A percentile compares a stretch with the other conserved stretches of the same genome.
These are phyloP conservation scores for Drosophila varians DNA, from an alignment of 1,140 invertebrate genomes.

Conservation along the genomic window DNA sequence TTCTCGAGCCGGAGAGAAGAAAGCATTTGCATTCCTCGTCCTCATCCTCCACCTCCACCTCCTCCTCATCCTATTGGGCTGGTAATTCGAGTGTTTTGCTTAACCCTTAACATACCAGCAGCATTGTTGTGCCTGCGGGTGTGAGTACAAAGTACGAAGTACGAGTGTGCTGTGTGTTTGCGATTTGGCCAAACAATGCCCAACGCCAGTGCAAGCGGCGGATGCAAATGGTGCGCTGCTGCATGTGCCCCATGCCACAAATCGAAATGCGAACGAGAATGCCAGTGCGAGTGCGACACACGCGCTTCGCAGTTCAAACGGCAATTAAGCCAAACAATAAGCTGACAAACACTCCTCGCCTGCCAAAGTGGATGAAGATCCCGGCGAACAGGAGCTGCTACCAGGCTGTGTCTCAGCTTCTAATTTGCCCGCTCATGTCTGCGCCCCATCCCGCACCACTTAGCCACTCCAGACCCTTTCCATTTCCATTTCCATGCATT, in stretches of 20 bases:
- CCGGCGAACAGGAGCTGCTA: constrained; percentile 8
- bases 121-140: constrained; percentile 25
- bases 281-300: constrained; percentile 36
- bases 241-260: constrained; percentile 10
- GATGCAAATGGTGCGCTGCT: constrained; percentile 14
- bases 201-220: constrained; percentile 12
- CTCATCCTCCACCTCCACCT: no score
- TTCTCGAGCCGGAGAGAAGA: constrained; percentile 47
- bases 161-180: constrained; percentile 38
- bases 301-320: constrained; percentile 65
- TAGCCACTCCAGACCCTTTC: constrained; percentile 13
- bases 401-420: constrained; percentile 33
- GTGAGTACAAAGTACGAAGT: background rate
- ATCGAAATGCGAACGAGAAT: constrained; percentile 19
- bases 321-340: constrained; percentile 78
- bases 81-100: constrained; percentile 65
- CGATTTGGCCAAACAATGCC: constrained; percentile 69
- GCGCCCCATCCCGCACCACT: constrained; percentile 1
- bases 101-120: constrained; percentile 54
- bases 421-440: constrained; percentile 41
- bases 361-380: constrained; percentile 38
- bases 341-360: constrained; percentile 71
- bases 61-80: constrained; percentile 16
- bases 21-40: constrained; percentile 50
- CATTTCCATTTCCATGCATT: background rate